Base-by-base conservation (phyloP, 2,113 vertebrate species). In the Hippocampus abdominalis region DNA sequence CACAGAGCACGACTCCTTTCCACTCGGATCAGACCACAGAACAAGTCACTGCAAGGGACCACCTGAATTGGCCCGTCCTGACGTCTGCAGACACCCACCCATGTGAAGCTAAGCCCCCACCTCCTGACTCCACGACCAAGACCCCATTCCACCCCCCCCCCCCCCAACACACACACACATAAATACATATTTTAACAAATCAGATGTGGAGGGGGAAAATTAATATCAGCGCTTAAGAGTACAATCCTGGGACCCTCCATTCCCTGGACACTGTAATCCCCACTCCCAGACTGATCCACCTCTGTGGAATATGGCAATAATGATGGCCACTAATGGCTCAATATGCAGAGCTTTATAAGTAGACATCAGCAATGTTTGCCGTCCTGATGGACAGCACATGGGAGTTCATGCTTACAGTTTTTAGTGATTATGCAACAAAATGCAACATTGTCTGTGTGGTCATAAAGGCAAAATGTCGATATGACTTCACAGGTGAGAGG, bases 51-150 rank as follows among this genome's bases (percentile, higher is more conserved):
- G 81, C 67, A 82, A 18, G 71, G 36, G 75, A 72, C 86, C 40
- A 82, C 84, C 83, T 84, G 74, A 76, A 77, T 65, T 81, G 80
- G 78, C 80, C 77, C 74, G 76, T 86, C 82, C 66, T 80, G 75
- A 83, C 75, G 79, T 85, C 81, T 82, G 70, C 68, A 68, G 51
- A 20, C 21, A 25, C 63, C 64, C 46, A 44, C 59, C 44, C 56
- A 40, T 32, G 60, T 23, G 10, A 60, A 64, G 23, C 48, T 39
- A 23, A 69, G 48, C 81, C 71, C 74, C 86, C 81, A 80, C 81
- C 81, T 65, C 67, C 68, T 77, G 60, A 78, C 66, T 74, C 57
- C 72, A 76, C 64, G 53, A 73, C 23, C 70, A 61, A 29, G 39
- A 46, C 36, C 13, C 59, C n/a, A 25, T 63, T 36, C 66, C 51